phyloP scores from a whole-genome alignment of 2,888 invertebrate genomes.

The Vandiemenella viatica region DNA sequence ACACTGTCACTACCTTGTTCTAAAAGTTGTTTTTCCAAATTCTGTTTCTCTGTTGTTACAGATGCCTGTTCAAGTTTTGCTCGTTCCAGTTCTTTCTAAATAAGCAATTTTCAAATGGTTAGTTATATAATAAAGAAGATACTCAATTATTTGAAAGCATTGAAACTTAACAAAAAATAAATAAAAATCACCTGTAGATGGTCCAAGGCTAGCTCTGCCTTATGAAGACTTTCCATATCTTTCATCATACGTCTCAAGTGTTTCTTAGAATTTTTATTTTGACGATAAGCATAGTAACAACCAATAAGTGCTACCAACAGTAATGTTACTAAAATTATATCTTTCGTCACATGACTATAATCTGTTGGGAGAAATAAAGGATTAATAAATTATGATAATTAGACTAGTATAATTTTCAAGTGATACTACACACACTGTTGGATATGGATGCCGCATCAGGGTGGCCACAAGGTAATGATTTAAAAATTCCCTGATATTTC shows the following conservation, averaged over 20 bases:
- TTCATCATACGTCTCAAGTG: constrained; percentile 84
- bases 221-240: constrained; percentile 83
- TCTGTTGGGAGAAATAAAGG: no score
- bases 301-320: constrained; percentile 73
- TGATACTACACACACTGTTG: no score
- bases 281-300: constrained; percentile 82
- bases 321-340: constrained; percentile 69
- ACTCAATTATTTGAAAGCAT: no score
- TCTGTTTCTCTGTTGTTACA: constrained; percentile 64
- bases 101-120: background rate
- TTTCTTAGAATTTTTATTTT: constrained; percentile 72
- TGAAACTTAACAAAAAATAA: no score
- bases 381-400: background rate
- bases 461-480: no score
- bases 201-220: constrained; percentile 74
- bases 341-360: constrained; percentile 60
- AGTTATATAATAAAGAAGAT: no score
- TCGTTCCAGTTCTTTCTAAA: constrained; percentile 51
- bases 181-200: constrained; percentile 54
- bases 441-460: no score
- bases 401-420: no score
- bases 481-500: no score
- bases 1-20: constrained; percentile 52
- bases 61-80: constrained; percentile 73
- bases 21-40: constrained; percentile 62